Conservation (phyloP, 2,797 vertebrate genomes). For the Sebastiscus albofasciatus region DNA sequence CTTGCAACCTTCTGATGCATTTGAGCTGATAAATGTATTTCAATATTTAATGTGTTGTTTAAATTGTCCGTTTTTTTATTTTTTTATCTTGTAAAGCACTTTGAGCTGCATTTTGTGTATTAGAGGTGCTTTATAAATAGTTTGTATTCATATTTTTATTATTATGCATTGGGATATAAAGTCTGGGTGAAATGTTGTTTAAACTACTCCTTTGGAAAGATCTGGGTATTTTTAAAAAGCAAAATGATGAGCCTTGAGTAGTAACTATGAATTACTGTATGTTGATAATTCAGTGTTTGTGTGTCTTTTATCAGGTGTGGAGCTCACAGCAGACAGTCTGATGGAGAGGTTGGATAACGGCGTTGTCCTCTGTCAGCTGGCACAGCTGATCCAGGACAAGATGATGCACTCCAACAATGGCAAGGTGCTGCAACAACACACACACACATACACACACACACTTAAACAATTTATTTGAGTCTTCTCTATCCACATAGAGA, state of each 20-base stretch:
- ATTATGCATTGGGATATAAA: background rate
- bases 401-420: constrained; percentile 80
- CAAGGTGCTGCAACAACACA: constrained; percentile 68
- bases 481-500: too few relatives aligned
- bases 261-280: background rate
- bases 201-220: background rate
- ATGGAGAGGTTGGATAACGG: constrained; percentile 96
- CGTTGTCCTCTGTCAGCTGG: constrained; percentile 92
- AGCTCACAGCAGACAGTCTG: constrained; percentile 90
- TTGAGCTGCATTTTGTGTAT: background rate
- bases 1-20: background rate
- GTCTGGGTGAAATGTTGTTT: background rate
- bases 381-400: constrained; percentile 91
- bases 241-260: background rate
- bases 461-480: too few relatives aligned
- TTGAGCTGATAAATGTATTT: background rate
- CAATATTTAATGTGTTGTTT: background rate
- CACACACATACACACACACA: background rate
- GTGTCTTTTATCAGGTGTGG: constrained; percentile 82
- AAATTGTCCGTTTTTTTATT: background rate
- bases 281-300: background rate
- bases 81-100: background rate
- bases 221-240: background rate
- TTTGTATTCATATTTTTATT: background rate
- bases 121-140: too few relatives aligned